Percentiles rank a stretch among this genome's conserved stretches.
phyloP scores from a whole-genome alignment of 2,113 vertebrate species.

The Triplophysa siluroides region DNA sequence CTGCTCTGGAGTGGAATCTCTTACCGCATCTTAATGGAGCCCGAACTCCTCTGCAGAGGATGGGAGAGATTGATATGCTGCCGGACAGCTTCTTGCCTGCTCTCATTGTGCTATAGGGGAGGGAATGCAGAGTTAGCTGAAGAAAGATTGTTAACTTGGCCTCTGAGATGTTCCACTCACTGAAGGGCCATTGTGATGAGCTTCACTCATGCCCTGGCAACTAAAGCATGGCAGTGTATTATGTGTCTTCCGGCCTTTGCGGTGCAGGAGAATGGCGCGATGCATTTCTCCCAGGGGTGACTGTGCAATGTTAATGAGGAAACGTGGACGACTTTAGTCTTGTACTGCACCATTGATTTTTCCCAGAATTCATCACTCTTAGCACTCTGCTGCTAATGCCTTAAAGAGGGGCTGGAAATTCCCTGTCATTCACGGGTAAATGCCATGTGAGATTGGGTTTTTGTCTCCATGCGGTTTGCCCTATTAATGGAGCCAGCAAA shows the following conservation, averaged over 20 bases:
- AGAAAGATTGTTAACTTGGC: slow-evolving; percentile 32
- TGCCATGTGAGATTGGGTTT: neutral
- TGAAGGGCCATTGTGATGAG: slow-evolving; percentile 13
- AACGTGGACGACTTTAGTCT: neutral
- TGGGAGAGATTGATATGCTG: slow-evolving; percentile 49
- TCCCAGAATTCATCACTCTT: neutral
- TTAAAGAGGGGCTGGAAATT: slow-evolving; percentile 29
- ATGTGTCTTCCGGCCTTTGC: neutral
- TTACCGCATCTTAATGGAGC: slow-evolving; percentile 51
- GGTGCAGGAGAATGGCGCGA: neutral
- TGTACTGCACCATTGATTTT: slow-evolving; percentile 37
- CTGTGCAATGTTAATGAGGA: slow-evolving; percentile 13
- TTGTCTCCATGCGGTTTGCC: neutral
- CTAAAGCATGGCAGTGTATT: slow-evolving; percentile 8
- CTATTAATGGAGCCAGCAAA: slow-evolving; percentile 14
- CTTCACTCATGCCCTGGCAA: slow-evolving; percentile 21
- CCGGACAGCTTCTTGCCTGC: slow-evolving; percentile 14
- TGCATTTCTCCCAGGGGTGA: neutral
- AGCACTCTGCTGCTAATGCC: slow-evolving; percentile 13
- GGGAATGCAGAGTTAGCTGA: slow-evolving; percentile 25
- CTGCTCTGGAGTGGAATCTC: slow-evolving; percentile 33
- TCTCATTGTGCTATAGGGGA: slow-evolving; percentile 44
- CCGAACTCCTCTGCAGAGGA: slow-evolving; percentile 28
- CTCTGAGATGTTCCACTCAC: slow-evolving; percentile 14
- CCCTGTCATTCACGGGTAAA: slow-evolving; percentile 27